Evolutionary conservation across 2,797 vertebrate species (phyloP).

Genomic region (Pipistrellus pygmaeus): DNA sequence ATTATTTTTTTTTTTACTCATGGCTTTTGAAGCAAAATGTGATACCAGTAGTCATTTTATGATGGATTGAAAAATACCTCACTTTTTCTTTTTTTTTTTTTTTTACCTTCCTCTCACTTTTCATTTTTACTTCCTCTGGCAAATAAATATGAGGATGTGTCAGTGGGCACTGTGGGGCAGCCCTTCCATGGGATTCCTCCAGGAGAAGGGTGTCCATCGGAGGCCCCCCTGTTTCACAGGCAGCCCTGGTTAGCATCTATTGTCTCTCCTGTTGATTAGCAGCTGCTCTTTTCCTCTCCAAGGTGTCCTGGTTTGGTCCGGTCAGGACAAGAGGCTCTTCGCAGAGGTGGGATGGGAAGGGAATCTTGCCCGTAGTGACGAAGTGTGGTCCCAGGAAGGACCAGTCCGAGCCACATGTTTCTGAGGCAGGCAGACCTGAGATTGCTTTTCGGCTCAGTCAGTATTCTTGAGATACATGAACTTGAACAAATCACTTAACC

Average conservation of each 20-base stretch:
- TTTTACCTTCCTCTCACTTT: neutral
- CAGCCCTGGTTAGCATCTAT: neutral
- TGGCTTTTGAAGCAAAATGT: neutral
- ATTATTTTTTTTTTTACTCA: neutral
- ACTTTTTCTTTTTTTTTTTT: neutral
- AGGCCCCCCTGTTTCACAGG: neutral
- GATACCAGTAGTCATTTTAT: neutral
- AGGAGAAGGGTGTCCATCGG: accelerated
- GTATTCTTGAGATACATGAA: neutral
- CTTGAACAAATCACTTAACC: neutral
- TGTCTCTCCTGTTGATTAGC: neutral
- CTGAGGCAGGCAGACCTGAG: neutral
- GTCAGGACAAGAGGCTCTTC: accelerated
- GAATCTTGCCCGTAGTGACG: no score
- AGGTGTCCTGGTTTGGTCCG: neutral
- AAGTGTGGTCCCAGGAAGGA: neutral
- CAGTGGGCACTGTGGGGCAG: neutral
- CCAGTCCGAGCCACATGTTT: accelerated
- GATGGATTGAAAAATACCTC: neutral
- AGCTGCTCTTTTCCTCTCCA: neutral
- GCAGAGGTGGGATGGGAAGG: neutral
- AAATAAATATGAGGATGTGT: neutral
- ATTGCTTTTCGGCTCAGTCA: neutral
- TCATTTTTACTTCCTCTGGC: neutral
- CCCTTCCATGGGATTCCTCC: neutral